Evolutionary conservation across 2,797 vertebrate genomes (phyloP), one percentile per base, ranked within the genome.

Genomic region (Syndactyla subalaris): DNA sequence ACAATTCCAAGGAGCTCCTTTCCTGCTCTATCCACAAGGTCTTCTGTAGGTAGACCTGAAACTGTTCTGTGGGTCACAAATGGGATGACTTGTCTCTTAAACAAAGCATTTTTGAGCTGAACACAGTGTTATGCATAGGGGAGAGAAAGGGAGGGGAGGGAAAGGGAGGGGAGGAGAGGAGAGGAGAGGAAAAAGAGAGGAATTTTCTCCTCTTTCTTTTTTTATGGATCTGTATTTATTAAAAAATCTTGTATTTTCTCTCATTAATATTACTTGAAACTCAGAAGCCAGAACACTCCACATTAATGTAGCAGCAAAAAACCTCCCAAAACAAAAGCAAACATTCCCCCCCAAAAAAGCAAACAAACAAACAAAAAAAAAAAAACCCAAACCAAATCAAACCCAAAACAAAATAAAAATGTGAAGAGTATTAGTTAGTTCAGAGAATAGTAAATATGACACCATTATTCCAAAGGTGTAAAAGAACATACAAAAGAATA

Each of bases 401-500:
- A 39, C 7, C 5, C 24, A 22, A 39, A 91, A 11, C 12, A 66
- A 71, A 81, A 45, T 26, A 85, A 83, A 74, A 71, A 38, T 24
- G 6, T 52, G 71, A 88, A 88, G 57, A 80, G 68, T 72, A 93
- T 81, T 46, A 38, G 34, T 67, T 52, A 57, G 26, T 75, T 84
- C 38, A 59, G 12, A 12, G 29, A 84, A 84, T 32, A 89, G 67
- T 30, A 93, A 91, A 78, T 55, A 78, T 8, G 38, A 62, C 36
- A 91, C 19, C 8, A 66, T 91, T 90, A 95, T 84, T 92, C 27
- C 85, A 32, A 83, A 92, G 49, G 29, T 83, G 23, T 63, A 45
- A 75, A 94, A 93, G 83, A 80, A 16, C 27, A 74, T 38, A 55
- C 14, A 54, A 52, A 93, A 92, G 51, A 89, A 75, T 81, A 97